Evolutionary conservation across 1,140 invertebrate species (phyloP).

Genomic region (Sogatella furcifera): DNA sequence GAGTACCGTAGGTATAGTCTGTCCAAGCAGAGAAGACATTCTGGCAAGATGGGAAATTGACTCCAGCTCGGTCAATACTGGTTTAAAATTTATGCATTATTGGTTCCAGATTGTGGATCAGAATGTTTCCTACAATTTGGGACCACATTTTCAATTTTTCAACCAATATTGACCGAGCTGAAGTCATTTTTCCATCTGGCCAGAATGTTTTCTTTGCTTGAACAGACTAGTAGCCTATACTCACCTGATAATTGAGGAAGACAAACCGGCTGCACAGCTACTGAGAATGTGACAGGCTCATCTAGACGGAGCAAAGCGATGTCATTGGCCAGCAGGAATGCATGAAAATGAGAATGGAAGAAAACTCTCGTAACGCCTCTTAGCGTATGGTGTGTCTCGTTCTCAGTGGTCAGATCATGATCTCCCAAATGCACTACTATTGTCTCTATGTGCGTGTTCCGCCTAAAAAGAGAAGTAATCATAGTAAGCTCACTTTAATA

Average conservation of each 20-base stretch:
- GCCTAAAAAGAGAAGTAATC: slow-evolving; percentile 16
- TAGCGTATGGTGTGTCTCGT: slow-evolving; percentile 27
- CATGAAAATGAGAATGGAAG: slow-evolving; percentile 33
- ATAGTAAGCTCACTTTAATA: no score
- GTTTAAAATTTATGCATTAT: no score
- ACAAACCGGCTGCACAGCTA: slow-evolving; percentile 37
- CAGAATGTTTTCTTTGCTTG: no score
- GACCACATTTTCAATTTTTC: no score
- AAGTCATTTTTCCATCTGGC: no score
- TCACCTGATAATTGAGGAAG: slow-evolving; percentile 42
- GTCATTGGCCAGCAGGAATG: slow-evolving; percentile 34
- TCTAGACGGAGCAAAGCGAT: slow-evolving; percentile 37
- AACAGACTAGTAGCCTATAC: slow-evolving; percentile 1
- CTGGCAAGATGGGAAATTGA: no score
- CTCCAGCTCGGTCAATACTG: no score
- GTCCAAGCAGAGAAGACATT: no score
- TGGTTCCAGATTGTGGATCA: no score
- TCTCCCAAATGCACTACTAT: slow-evolving; percentile 28
- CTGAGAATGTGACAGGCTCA: slow-evolving; percentile 30
- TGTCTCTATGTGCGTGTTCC: slow-evolving; percentile 27
- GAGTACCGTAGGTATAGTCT: no score
- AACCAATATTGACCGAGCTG: no score
- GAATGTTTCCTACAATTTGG: no score
- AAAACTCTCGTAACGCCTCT: slow-evolving; percentile 24
- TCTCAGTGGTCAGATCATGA: slow-evolving; percentile 28